These are phyloP conservation scores for Halcyon chelicuti DNA, from an alignment of 2,797 vertebrate species.

Conservation along the genomic window DNA sequence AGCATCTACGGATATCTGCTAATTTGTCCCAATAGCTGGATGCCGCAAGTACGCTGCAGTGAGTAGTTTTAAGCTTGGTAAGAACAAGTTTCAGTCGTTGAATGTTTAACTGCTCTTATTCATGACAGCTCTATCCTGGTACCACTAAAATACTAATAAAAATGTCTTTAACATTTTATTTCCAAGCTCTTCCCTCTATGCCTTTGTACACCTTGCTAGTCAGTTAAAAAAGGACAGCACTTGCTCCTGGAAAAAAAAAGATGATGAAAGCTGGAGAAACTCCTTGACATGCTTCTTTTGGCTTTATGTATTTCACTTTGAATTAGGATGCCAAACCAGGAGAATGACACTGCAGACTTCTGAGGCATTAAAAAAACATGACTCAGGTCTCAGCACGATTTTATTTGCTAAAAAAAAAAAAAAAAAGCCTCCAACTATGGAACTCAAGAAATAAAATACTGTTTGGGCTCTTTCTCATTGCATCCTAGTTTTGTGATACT, in stretches of 20 bases:
- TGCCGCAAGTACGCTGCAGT: fast-evolving
- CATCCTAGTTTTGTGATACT: not conserved
- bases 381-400: slow-evolving; percentile 3
- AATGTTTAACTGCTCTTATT: not conserved
- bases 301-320: slow-evolving; percentile 44
- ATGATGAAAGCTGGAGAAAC: slow-evolving; percentile 63
- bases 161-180: not conserved
- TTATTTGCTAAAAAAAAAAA: not conserved
- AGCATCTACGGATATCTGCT: not conserved
- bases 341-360: slow-evolving; percentile 61
- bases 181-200: slow-evolving; percentile 20
- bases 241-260: not conserved
- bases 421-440: not conserved
- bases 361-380: slow-evolving; percentile 52
- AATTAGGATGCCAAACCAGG: slow-evolving; percentile 37
- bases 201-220: not conserved
- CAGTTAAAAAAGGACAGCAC: not conserved
- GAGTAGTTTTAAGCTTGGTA: not conserved
- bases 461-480: not conserved
- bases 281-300: slow-evolving; percentile 34
- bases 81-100: not conserved
- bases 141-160: slow-evolving; percentile 25
- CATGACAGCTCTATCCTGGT: not conserved
- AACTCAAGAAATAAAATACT: not conserved
- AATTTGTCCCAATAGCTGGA: not conserved